Evolutionary conservation across 2,113 vertebrate species (phyloP), one percentile per base, ranked within the genome.

Genomic region (Anoura caudifer): DNA sequence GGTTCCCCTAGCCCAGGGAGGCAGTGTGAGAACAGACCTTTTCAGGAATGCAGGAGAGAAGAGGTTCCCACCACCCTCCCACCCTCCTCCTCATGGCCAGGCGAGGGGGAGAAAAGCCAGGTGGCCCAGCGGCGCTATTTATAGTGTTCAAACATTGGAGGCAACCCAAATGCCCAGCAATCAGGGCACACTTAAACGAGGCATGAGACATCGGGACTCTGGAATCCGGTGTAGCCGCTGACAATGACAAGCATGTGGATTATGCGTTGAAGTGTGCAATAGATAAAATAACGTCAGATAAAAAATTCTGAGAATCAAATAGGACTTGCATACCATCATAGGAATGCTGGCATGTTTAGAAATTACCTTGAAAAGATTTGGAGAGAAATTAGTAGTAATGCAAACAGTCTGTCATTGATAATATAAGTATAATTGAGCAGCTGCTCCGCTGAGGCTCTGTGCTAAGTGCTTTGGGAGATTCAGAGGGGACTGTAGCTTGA

Each of bases 101-200:
- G 95, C 50, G 38, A 85, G 31, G 20, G 47, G n/a, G 94, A 97
- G 84, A 97, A 96, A 96, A 86, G 38, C 95, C 97, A 91, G 93
- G 91, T 91, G 93, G 54, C 94, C 69, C 19, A 6, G 31, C 7
- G 22, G 86, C 8, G 6, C 83, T 98, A 96, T 97, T 97, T 96
- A 96, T 91, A 93, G 77, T 24, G n/a, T 47, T 88, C 86, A 89
- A 63, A 95, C 69, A 59, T 3, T 88, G 89, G 95, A 93, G 77
- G 50, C 73, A 15, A 86, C 67, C 93, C 97, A 96, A 70, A 45
- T 36, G 45, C 36, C 24, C 73, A 63, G 70, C 47, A 41, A 75
- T 94, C 41, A 65, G 54, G 38, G 94, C 88, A 76, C 31, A 72
- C 80, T 96, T 92, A 91, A 81, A 90, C 83, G 93, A 94, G 87